Base-by-base conservation (phyloP, 2,113 vertebrate genomes). In the Indicator indicator region DNA sequence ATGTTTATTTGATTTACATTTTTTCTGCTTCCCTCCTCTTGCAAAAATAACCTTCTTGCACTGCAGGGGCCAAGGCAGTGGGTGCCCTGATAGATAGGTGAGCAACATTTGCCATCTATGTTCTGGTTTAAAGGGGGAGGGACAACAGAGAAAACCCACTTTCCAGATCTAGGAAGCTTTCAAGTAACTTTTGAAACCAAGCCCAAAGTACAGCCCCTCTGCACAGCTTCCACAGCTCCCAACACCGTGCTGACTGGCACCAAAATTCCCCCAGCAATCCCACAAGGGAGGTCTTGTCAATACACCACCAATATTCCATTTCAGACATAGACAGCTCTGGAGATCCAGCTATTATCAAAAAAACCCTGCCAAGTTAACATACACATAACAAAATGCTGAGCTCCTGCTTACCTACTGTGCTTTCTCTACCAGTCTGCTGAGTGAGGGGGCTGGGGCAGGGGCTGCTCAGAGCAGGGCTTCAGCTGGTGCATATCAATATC, bases 241-340 rank as follows among this genome's bases (percentile, higher is more conserved):
- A 52, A 26, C 50, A 46, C 72, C 8, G 0, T 3, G 12, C 76
- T 16, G 24, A 11, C 7, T 42, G 1, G 18, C 3, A 2, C 89
- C 64, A 63, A 17, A 27, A 60, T 16, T 27, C 70, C 86, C 77
- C 63, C 19, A 42, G 30, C 27, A 12, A 16, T 9, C 21, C 36
- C 18, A 1, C 5, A 7, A 6, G 62, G 77, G 65, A 32, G 24
- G 48, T 11, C 69, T 19, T 63, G 28, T 36, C 69, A 32, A 14
- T 17, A 3, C 0, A 0, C 18, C 65, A 78, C 46, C 59, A n/a
- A 1, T 36, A 2, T 12, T 12, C 67, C 9, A 0, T 58, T 63
- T 60, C 63, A 12, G 26, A 38, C 28, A 2, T 36, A 36, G 38
- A 16, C 63, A 32, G 0, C 44, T 58, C 71, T 48, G 1, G 2